These are phyloP conservation scores for Parasteatoda lunata DNA, from an alignment of 2,888 invertebrate genomes.

Conservation along the genomic window DNA sequence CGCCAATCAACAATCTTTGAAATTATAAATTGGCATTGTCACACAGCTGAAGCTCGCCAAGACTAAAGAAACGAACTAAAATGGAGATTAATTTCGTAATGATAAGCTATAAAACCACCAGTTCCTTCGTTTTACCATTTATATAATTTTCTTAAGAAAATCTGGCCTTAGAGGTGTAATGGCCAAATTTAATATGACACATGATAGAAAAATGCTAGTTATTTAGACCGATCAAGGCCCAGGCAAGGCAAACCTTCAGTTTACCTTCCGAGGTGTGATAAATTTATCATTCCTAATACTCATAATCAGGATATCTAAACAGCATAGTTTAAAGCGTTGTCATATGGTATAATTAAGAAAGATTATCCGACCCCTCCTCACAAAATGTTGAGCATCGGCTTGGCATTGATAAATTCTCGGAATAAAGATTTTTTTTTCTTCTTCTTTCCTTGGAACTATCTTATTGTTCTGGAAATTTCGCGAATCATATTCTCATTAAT, in stretches of 20 bases:
- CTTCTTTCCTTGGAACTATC: no score
- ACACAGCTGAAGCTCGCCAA: neutral
- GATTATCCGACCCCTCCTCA: neutral
- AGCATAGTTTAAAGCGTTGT: neutral
- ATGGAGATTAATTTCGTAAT: constrained; percentile 22
- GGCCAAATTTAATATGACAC: constrained; percentile 42
- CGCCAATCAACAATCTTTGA: constrained; percentile 8
- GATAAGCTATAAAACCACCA: neutral
- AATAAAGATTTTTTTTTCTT: no score
- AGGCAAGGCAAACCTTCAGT: neutral
- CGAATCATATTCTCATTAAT: no score
- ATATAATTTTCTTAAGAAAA: neutral
- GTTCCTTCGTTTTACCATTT: neutral
- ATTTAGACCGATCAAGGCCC: constrained; percentile 12
- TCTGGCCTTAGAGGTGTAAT: neutral
- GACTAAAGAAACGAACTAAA: neutral
- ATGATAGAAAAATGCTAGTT: constrained; percentile 31
- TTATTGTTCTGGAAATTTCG: no score
- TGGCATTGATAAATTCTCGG: neutral
- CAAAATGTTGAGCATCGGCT: neutral
- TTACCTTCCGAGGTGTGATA: neutral
- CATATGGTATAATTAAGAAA: neutral
- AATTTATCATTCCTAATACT: neutral
- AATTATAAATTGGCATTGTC: constrained; percentile 1
- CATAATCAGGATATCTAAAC: neutral